These are phyloP conservation scores for Brachypodius melanocephalos DNA, from an alignment of 2,113 vertebrate species.

Conservation along the genomic window DNA sequence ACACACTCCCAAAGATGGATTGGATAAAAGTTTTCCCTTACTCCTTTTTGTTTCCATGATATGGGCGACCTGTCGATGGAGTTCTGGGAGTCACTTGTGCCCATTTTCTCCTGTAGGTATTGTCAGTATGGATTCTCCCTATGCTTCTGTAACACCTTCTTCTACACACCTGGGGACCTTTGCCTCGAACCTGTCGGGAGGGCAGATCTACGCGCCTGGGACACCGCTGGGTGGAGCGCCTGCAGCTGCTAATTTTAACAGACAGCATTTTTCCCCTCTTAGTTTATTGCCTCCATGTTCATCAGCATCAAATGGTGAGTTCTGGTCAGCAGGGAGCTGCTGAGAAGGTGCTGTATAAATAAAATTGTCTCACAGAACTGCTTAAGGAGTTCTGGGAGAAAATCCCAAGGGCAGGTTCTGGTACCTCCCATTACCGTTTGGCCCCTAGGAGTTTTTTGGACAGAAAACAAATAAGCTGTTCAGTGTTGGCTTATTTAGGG, in stretches of 20 bases:
- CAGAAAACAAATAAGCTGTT: not conserved
- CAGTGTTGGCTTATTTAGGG: not conserved
- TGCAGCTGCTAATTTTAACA: slow-evolving; percentile 90
- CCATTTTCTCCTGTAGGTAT: slow-evolving; percentile 72
- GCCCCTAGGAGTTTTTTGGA: not conserved
- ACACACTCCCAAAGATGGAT: rapidly evolving
- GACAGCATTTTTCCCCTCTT: slow-evolving; percentile 98
- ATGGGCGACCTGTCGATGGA: rapidly evolving
- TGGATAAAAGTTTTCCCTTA: not conserved
- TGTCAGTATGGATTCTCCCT: slow-evolving; percentile 82
- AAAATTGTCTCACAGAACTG: rapidly evolving
- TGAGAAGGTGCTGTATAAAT: not conserved
- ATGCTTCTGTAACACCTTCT: slow-evolving; percentile 79
- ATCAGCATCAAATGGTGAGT: slow-evolving; percentile 86
- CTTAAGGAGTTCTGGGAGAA: rapidly evolving
- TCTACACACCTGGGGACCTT: slow-evolving; percentile 90
- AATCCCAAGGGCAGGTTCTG: not conserved
- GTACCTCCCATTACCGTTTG: not conserved
- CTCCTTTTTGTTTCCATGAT: not conserved
- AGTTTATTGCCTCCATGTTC: slow-evolving; percentile 95
- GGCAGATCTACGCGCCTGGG: slow-evolving; percentile 89
- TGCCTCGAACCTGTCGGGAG: slow-evolving; percentile 90
- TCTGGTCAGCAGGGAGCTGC: not conserved
- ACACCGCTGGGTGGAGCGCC: slow-evolving; percentile 83
- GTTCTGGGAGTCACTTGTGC: not conserved